Evolutionary conservation across 1,140 invertebrate genomes (phyloP).

Genomic region (Mycetomoellerius zeteki): DNA sequence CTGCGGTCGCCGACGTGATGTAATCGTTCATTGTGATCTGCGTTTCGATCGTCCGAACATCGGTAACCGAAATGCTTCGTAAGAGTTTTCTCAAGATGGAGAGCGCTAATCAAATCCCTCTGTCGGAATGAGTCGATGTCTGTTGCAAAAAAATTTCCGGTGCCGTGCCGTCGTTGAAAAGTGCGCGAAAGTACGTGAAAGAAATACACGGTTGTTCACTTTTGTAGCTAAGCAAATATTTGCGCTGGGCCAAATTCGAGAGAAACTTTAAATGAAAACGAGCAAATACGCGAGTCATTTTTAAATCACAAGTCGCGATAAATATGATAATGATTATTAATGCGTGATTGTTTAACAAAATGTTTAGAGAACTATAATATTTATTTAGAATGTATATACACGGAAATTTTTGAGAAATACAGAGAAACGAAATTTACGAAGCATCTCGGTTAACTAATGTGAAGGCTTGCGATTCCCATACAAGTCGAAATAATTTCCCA

Average conservation of each 20-base stretch:
- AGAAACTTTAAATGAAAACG: slow-evolving; percentile 13
- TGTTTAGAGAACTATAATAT: neutral
- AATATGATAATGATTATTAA: neutral
- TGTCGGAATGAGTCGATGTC: slow-evolving; percentile 16
- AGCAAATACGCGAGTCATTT: slow-evolving; percentile 1
- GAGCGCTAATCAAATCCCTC: slow-evolving; percentile 45
- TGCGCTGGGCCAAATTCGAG: slow-evolving; percentile 13
- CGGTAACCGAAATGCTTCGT: slow-evolving; percentile 55
- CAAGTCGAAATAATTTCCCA: slow-evolving; percentile 76
- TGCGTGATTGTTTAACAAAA: neutral
- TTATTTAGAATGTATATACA: neutral
- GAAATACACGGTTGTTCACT: slow-evolving; percentile 20
- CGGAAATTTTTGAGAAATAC: neutral
- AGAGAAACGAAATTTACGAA: slow-evolving; percentile 33
- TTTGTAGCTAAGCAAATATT: slow-evolving; percentile 46
- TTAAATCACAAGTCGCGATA: neutral
- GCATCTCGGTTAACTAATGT: slow-evolving; percentile 67
- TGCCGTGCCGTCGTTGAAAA: neutral
- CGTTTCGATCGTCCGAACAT: slow-evolving; percentile 67
- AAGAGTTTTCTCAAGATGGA: slow-evolving; percentile 41
- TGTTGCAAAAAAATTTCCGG: slow-evolving; percentile 24
- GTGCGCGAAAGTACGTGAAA: slow-evolving; percentile 40
- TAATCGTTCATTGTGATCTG: slow-evolving; percentile 76
- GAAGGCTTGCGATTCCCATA: slow-evolving; percentile 81
- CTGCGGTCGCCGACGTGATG: slow-evolving; percentile 70